Base-by-base conservation (phyloP, 2,113 vertebrate genomes). In the Canis aureus region DNA sequence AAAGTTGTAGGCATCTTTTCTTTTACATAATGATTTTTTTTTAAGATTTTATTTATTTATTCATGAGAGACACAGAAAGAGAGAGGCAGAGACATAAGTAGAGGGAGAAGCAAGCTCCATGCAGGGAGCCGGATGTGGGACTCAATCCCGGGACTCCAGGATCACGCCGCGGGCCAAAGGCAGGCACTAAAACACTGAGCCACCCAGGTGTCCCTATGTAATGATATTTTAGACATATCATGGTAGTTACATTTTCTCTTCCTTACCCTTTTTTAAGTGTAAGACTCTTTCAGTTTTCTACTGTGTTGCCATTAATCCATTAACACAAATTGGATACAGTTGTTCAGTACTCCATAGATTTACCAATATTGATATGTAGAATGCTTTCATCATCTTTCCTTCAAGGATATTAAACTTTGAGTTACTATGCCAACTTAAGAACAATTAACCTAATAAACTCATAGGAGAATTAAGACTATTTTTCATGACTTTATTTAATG, bases 381-480 rank as follows among this genome's bases (percentile, higher is more conserved):
- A 82, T 25, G 8, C 60, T 91, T 88, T 91, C 12, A 43, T 76
- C 67, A 62, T 95, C 35, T 95, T 43, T 15, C 79, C 49, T 94
- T 95, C 29, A 88, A 71, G 71, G 67, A 59, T 91, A 29, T 51
- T 64, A 94, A 35, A 51, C 60, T 83, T 91, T 78, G 3, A 66
- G 62, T 73, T 83, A 29, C 74, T 90, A 83, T 94, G 38, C 17
- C 38, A 55, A 17, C 57, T 23, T 94, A 71, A 82, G 49, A 86
- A 32, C 87, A 25, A 55, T 55, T 80, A 79, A 88, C 23, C 15
- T 93, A 87, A 85, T 80, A 89, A 59, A 78, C 78, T 97, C 51
- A n/a, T 64, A 91, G 25, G 80, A 74, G 89, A 53, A 85, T 57
- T 84, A 43, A 62, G 51, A 51, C 57, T 96, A 49, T 91, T 97